These are phyloP conservation scores for Hypotaenidia philippensis DNA, from an alignment of 2,797 vertebrate species.

Conservation along the genomic window DNA sequence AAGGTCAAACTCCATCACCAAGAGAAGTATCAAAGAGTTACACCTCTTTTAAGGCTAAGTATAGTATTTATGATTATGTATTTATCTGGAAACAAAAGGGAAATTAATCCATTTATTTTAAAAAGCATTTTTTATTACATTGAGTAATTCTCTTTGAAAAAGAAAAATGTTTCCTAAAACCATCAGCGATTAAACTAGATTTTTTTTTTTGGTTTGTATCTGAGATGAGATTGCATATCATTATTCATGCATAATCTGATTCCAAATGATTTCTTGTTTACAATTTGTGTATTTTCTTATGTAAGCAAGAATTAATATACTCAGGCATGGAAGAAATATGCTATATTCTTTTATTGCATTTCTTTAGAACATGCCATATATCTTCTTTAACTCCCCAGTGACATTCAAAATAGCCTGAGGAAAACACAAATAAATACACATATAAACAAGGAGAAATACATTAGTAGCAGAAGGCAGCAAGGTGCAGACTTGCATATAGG, in stretches of 20 bases:
- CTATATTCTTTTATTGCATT: constrained; percentile 73
- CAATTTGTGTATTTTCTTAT: constrained; percentile 72
- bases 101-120: constrained; percentile 67
- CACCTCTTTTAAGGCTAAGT: background rate
- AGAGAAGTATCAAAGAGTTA: background rate
- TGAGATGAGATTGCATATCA: constrained; percentile 38
- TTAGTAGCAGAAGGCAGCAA: background rate
- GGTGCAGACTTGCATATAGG: background rate
- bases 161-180: constrained; percentile 65
- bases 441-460: constrained; percentile 51
- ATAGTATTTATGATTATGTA: constrained; percentile 58
- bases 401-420: constrained; percentile 43
- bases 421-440: constrained; percentile 67
- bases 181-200: constrained; percentile 46
- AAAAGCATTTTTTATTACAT: constrained; percentile 65
- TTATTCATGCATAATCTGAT: constrained; percentile 73
- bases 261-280: constrained; percentile 70
- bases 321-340: constrained; percentile 69
- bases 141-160: constrained; percentile 67
- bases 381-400: constrained; percentile 70
- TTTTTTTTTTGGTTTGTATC: background rate
- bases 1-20: background rate
- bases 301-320: constrained; percentile 77
- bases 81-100: constrained; percentile 61
- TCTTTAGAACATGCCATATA: constrained; percentile 64